Evolutionary conservation across 2,113 vertebrate genomes (phyloP), one percentile per base, ranked within the genome.

Genomic region (Ramphastos sulfuratus): DNA sequence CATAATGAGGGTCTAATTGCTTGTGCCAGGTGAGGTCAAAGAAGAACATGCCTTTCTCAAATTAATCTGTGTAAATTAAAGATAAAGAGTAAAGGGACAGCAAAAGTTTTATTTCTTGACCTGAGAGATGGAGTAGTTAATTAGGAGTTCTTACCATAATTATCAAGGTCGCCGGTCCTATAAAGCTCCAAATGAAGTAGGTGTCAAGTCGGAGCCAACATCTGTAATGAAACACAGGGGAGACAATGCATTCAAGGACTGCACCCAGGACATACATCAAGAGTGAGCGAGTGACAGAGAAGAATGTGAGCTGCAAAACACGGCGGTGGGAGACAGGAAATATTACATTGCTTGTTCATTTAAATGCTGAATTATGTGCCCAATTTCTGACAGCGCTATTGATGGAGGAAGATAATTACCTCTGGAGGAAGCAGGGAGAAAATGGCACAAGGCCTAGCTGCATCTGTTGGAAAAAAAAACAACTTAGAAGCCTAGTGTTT

Each of bases 121-220:
- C 97, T 96, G 93, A 94, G 95, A 98, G 98, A 97, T 94, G 97
- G 97, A 97, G 92, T 92, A 98, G 98, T 98, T 98, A 99, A 98
- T 98, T 97, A 98, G 97, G 96, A 95, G 93, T 95, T 96, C 98
- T 99, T 98, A 99, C 99, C 99, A 99, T 99, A 98, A 99, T 99
- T 98, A 99, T 99, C 98, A 99, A 98, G 97, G 99, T 99, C 90
- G 99, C 99, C 0, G 99, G 99, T 97, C 99, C 99, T 98, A 99
- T 99, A 98, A 99, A 99, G 97, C 99, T 99, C 99, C 99, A 99
- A 97, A 99, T 99, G 98, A 99, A 99, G 98, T 99, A 99, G 84
- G 99, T 99, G 98, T 99, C 99, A 97, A 99, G 98, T 91, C 99
- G 98, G 70, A 99, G 98, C 99, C 99, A 99, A 98, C 99, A 99